Evolutionary conservation across 1,140 invertebrate genomes (phyloP).

Genomic region (Physella acuta): DNA sequence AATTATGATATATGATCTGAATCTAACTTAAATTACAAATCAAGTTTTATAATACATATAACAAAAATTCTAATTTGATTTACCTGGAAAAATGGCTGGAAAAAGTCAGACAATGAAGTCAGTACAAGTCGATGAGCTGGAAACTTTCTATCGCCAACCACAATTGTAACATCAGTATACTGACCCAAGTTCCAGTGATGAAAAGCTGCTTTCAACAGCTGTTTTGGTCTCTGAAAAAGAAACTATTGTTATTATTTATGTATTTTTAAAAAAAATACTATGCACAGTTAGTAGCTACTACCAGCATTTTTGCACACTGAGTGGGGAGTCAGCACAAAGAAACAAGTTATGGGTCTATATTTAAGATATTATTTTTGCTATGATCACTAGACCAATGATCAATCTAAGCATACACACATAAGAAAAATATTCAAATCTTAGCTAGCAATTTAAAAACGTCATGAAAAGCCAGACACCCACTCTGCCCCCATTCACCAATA

Average conservation of each 20-base stretch:
- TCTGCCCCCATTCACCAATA: no score
- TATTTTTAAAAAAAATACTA: neutral
- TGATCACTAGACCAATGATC: no score
- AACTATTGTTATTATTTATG: neutral
- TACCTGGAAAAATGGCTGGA: slow-evolving; percentile 17
- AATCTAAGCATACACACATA: no score
- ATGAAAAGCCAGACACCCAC: no score
- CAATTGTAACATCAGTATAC: slow-evolving; percentile 14
- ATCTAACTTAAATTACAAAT: neutral
- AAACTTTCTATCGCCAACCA: slow-evolving; percentile 9
- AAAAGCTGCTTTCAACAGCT: neutral
- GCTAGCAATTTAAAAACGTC: no score
- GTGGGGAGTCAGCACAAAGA: no score
- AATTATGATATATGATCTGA: neutral
- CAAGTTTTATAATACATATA: neutral
- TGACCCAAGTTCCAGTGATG: slow-evolving; percentile 4
- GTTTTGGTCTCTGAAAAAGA: slow-evolving; percentile 2
- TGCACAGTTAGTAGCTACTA: no score
- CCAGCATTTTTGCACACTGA: no score
- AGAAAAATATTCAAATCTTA: no score
- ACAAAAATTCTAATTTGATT: neutral
- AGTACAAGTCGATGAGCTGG: slow-evolving; percentile 14
- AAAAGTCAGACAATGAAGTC: slow-evolving; percentile 18
- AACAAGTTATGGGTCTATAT: no score
- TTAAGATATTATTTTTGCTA: no score